Percentiles rank a stretch among this genome's conserved stretches.
phyloP scores from a whole-genome alignment of 1,140 invertebrate genomes.

The Atta texana region DNA sequence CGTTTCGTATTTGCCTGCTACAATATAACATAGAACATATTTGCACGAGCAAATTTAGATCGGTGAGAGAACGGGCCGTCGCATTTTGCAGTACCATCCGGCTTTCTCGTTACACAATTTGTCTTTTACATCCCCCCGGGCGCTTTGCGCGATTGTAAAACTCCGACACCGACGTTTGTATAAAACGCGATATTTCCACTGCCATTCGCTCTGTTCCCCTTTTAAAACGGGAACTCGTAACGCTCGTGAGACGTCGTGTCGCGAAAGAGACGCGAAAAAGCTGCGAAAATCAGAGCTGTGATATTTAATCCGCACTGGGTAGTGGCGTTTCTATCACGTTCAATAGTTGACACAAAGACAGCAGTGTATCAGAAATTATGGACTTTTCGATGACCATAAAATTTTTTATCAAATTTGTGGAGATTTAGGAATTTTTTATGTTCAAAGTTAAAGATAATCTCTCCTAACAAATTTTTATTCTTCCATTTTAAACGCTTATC shows the following conservation, averaged over 20 bases:
- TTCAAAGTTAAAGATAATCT: background rate
- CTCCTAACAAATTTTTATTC: background rate
- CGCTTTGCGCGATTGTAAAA: conserved; percentile 53
- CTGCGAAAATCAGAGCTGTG: conserved; percentile 15
- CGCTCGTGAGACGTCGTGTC: conserved; percentile 17
- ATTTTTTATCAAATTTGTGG: background rate
- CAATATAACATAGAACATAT: conserved; percentile 32
- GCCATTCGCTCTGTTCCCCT: conserved; percentile 31
- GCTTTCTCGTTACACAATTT: conserved; percentile 56
- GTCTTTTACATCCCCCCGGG: conserved; percentile 48
- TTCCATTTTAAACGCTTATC: background rate
- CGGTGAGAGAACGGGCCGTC: background rate
- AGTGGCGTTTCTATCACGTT: background rate
- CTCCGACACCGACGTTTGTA: conserved; percentile 18
- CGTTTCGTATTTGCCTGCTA: background rate
- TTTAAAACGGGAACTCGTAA: conserved; percentile 5
- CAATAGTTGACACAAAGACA: background rate
- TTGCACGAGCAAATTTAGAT: conserved; percentile 46
- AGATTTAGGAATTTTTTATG: background rate
- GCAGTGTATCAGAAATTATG: background rate
- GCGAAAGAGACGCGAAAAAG: conserved; percentile 34
- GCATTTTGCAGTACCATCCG: conserved; percentile 19
- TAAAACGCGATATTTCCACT: conserved; percentile 54
- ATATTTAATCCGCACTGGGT: conserved; percentile 36
- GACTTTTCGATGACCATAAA: background rate